These are phyloP conservation scores for Prorops nasuta DNA, from an alignment of 1,140 invertebrate genomes.

Conservation along the genomic window DNA sequence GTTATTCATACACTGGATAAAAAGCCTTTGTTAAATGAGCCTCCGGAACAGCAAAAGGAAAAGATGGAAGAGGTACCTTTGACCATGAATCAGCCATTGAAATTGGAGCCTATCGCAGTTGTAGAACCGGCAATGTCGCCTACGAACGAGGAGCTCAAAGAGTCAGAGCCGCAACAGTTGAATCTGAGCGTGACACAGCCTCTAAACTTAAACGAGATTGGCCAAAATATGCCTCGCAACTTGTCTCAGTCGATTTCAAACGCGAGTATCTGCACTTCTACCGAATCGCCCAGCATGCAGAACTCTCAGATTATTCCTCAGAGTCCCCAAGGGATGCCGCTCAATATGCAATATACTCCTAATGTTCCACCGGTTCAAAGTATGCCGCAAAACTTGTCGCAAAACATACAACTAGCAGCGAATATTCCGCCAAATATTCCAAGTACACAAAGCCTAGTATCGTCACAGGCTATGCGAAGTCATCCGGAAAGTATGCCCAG, in stretches of 20 bases:
- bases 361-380: slow-evolving; percentile 43
- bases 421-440: slow-evolving; percentile 35
- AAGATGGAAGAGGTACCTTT: slow-evolving; percentile 37
- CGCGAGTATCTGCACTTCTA: slow-evolving; percentile 19
- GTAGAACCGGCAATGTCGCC: slow-evolving; percentile 43
- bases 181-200: slow-evolving; percentile 34
- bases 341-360: slow-evolving; percentile 49
- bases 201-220: slow-evolving; percentile 35
- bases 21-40: slow-evolving; percentile 39
- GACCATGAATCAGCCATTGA: slow-evolving; percentile 39
- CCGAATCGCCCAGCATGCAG: slow-evolving; percentile 23
- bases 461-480: slow-evolving; percentile 32
- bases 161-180: slow-evolving; percentile 25
- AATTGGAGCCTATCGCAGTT: slow-evolving; percentile 45
- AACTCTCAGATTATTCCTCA: slow-evolving; percentile 39
- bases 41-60: slow-evolving; percentile 36
- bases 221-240: slow-evolving; percentile 41
- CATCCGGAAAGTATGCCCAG: slow-evolving; percentile 40
- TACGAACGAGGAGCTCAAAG: slow-evolving; percentile 25
- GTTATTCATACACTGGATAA: slow-evolving; percentile 51
- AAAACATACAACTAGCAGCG: slow-evolving; percentile 36
- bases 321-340: slow-evolving; percentile 38
- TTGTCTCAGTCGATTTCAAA: slow-evolving; percentile 40
- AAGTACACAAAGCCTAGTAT: slow-evolving; percentile 27
- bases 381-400: slow-evolving; percentile 48